Evolutionary conservation across 2,797 vertebrate genomes (phyloP).

Genomic region (Labeo calbasu): DNA sequence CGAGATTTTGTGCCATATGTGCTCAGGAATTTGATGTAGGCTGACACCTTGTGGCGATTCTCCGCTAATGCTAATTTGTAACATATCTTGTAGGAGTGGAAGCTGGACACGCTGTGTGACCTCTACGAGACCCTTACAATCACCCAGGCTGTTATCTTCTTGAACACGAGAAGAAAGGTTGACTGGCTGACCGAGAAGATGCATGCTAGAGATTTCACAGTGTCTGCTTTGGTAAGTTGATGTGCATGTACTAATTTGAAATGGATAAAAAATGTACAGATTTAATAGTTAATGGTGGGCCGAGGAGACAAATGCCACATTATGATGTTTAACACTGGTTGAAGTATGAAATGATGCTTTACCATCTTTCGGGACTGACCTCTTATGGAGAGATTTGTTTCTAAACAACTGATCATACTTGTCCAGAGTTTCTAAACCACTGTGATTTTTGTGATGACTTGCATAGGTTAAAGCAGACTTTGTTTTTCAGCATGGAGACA

Average conservation of each 20-base stretch:
- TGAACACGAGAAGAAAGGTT: slow-evolving; percentile 98
- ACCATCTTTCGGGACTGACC: slow-evolving; percentile 99
- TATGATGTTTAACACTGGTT: slow-evolving; percentile 27
- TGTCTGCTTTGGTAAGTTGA: slow-evolving; percentile 92
- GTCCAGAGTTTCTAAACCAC: background rate
- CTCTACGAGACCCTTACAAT: slow-evolving; percentile 97
- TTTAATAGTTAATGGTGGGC: background rate
- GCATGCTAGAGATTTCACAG: slow-evolving; percentile 96
- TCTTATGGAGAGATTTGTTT: slow-evolving; percentile 81
- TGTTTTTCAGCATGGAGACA: slow-evolving; percentile 89
- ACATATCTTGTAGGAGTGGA: slow-evolving; percentile 87
- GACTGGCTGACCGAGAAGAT: slow-evolving; percentile 99
- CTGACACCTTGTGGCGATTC: background rate
- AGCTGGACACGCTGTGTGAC: slow-evolving; percentile 96
- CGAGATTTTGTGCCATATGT: slow-evolving; percentile 81
- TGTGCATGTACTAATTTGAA: background rate
- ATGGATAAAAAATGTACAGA: no score
- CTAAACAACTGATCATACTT: slow-evolving; percentile 85
- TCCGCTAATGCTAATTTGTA: background rate
- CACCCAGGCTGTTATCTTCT: slow-evolving; percentile 98
- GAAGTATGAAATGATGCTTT: slow-evolving; percentile 90
- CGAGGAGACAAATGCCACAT: background rate
- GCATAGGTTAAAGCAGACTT: background rate
- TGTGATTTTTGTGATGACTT: background rate
- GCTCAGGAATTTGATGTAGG: background rate